Conservation (phyloP, 2,797 vertebrate genomes). For the Parambassis ranga region DNA sequence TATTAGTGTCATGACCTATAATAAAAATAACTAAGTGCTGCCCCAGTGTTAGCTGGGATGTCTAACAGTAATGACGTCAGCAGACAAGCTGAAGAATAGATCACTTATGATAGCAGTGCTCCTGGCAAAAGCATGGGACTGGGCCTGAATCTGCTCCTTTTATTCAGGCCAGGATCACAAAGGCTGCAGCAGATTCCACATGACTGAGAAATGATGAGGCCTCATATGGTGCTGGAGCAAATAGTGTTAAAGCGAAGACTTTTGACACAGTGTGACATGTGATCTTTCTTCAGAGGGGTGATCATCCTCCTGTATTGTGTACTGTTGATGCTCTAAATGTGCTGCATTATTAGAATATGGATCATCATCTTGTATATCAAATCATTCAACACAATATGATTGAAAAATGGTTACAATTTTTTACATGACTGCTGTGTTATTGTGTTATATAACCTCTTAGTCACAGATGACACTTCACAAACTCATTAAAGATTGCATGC, state of each 20-base stretch:
- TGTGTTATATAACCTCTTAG: not conserved
- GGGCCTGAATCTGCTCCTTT: not conserved
- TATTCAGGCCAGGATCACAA: conserved; percentile 7
- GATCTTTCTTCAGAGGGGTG: no score
- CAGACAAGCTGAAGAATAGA: not conserved
- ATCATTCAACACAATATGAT: not conserved
- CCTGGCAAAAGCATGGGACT: conserved; percentile 13
- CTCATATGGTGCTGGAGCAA: not conserved
- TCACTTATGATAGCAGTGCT: not conserved
- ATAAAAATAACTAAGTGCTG: no score
- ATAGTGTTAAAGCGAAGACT: no score
- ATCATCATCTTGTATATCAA: no score
- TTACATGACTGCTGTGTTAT: not conserved
- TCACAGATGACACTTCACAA: not conserved
- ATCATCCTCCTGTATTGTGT: no score
- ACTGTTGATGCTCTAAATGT: no score
- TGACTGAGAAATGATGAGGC: conserved; percentile 12
- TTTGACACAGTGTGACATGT: no score
- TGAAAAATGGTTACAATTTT: not conserved
- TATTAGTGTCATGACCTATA: no score
- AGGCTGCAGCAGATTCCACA: conserved; percentile 13
- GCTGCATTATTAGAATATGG: no score
- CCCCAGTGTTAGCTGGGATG: not conserved
- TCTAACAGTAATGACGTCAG: not conserved
- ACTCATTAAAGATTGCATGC: not conserved